Conservation (phyloP, 1,140 invertebrate species). For the Octopus sinensis region DNA sequence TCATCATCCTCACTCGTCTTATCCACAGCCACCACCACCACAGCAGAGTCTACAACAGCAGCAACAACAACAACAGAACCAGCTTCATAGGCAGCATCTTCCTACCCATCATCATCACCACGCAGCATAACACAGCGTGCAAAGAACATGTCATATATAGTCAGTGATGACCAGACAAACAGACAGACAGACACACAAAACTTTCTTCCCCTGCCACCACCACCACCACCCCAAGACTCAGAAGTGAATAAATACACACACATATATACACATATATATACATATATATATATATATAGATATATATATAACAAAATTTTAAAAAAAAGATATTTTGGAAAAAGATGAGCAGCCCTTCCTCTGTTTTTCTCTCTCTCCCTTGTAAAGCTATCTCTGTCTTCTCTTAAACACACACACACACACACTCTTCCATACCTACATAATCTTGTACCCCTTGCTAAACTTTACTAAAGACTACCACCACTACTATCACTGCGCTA, state of each 20-base stretch:
- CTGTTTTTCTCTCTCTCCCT: no score
- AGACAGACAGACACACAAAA: not conserved
- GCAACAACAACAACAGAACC: not conserved
- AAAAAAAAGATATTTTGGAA: no score
- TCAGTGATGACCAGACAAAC: not conserved
- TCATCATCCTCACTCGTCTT: not conserved
- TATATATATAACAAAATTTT: no score
- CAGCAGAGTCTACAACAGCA: not conserved
- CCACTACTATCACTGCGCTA: no score
- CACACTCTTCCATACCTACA: no score
- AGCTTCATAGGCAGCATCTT: not conserved
- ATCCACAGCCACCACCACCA: not conserved
- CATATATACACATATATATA: not conserved
- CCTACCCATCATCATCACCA: not conserved
- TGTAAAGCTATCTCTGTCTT: no score
- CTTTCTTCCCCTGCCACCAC: not conserved
- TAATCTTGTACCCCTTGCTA: no score
- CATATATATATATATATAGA: not conserved
- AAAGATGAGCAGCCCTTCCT: no score
- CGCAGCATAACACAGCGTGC: not conserved
- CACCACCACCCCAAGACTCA: not conserved
- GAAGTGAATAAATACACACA: not conserved
- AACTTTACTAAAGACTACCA: no score
- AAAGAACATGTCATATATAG: not conserved
- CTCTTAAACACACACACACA: no score